Percentiles rank a stretch among this genome's conserved stretches.
Evolutionary conservation across 2,797 vertebrate species (phyloP).

Genomic region (Spinus olivaceus): DNA sequence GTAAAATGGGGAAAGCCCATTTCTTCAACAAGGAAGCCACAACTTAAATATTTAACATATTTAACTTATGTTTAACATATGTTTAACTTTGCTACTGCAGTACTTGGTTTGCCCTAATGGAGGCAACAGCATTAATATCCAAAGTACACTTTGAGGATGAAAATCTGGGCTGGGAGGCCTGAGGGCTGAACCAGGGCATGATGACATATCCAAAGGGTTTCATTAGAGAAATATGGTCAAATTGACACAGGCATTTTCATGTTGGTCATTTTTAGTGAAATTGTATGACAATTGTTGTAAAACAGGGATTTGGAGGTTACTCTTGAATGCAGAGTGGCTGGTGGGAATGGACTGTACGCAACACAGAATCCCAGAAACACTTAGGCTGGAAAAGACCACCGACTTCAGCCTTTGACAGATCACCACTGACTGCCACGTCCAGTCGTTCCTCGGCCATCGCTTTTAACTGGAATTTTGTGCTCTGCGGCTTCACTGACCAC

Average conservation of each 20-base stretch:
- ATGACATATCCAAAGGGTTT: not conserved
- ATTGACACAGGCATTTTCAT: rapidly evolving
- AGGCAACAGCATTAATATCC: not conserved
- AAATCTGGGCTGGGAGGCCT: rapidly evolving
- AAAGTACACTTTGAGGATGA: rapidly evolving
- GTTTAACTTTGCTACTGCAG: not conserved
- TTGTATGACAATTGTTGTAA: not conserved
- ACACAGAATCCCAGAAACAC: not conserved
- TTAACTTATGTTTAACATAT: not conserved
- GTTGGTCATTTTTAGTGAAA: not conserved
- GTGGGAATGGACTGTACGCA: rapidly evolving
- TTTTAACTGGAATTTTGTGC: not conserved
- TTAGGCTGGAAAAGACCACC: not conserved
- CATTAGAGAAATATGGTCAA: rapidly evolving
- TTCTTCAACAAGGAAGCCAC: rapidly evolving
- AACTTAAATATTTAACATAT: not conserved
- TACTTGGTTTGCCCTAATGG: not conserved
- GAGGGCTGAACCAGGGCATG: rapidly evolving
- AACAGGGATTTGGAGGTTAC: not conserved
- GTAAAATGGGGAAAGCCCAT: not conserved
- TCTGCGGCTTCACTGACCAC: too few relatives aligned
- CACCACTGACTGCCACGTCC: not conserved
- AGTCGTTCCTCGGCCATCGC: not conserved
- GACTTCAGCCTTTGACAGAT: not conserved
- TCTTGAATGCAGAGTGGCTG: not conserved